Conservation (phyloP, 1,140 invertebrate species). For the Xylocopa sonorina region DNA sequence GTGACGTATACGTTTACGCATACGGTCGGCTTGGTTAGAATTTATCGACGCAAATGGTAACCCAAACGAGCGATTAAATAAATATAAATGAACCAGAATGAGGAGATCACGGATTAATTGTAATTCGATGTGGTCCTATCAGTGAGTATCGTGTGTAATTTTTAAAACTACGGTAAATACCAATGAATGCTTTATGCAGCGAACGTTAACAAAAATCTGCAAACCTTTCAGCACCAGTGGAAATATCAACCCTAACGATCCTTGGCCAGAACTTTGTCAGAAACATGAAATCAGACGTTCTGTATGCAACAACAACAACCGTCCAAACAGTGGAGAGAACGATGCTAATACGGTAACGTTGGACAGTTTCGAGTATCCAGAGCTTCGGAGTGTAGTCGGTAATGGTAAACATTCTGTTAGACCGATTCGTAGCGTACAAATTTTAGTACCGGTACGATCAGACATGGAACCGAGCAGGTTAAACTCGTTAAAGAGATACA, state of each 20-base stretch:
- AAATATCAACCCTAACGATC: background rate
- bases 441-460: background rate
- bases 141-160: slow-evolving; percentile 1
- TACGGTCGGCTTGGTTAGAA: too few species aligned
- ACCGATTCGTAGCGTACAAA: background rate
- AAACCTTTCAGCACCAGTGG: background rate
- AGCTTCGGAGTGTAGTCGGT: slow-evolving; percentile 27
- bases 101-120: background rate
- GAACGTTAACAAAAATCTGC: background rate
- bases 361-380: slow-evolving; percentile 50
- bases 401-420: slow-evolving; percentile 15
- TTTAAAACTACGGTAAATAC: background rate
- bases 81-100: slow-evolving; percentile 5
- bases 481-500: slow-evolving; percentile 24
- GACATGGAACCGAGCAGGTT: slow-evolving; percentile 2
- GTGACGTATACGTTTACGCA: too few species aligned
- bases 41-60: background rate
- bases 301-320: background rate
- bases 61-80: background rate
- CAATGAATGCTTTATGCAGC: too few species aligned
- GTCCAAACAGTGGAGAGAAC: background rate
- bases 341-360: background rate
- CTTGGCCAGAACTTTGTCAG: slow-evolving; percentile 41
- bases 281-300: slow-evolving; percentile 8
- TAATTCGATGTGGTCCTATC: slow-evolving; percentile 27